phyloP scores from a whole-genome alignment of 2,113 vertebrate species.

The Arenaria interpres region DNA sequence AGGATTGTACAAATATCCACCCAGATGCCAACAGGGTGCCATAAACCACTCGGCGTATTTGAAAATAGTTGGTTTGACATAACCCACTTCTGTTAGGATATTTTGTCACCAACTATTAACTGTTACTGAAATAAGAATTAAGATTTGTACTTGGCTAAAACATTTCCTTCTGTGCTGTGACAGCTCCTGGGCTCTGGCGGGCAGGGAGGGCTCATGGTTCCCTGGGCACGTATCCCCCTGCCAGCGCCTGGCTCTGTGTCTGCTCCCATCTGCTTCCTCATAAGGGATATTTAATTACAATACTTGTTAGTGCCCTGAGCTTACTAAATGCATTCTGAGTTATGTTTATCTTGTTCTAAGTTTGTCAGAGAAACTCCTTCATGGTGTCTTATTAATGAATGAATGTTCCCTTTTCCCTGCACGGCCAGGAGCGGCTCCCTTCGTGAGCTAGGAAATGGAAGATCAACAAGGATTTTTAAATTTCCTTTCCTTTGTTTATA shows the following conservation, averaged over 20 bases:
- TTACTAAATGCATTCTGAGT: too few species aligned
- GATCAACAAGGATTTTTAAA: not conserved
- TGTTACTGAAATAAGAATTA: not conserved
- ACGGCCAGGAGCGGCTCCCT: not conserved
- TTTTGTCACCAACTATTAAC: not conserved
- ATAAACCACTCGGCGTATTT: not conserved
- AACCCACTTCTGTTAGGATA: not conserved
- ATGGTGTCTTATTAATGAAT: not conserved
- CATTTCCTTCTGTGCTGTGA: not conserved
- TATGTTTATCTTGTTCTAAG: not conserved
- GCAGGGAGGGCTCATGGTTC: not conserved
- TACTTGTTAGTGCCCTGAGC: not conserved
- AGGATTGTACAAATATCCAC: not conserved
- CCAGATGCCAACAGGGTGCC: not conserved
- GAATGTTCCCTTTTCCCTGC: accelerated
- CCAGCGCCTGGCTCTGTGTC: accelerated
- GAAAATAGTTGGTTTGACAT: accelerated
- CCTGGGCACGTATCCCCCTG: not conserved
- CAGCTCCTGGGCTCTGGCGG: not conserved
- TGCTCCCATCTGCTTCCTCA: not conserved
- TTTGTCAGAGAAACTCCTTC: not conserved
- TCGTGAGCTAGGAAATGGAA: accelerated
- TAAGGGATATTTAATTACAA: not conserved
- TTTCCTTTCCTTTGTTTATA: not conserved
- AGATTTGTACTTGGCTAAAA: not conserved